phyloP scores from a whole-genome alignment of 2,113 vertebrate species.

The Hypomesus transpacificus region DNA sequence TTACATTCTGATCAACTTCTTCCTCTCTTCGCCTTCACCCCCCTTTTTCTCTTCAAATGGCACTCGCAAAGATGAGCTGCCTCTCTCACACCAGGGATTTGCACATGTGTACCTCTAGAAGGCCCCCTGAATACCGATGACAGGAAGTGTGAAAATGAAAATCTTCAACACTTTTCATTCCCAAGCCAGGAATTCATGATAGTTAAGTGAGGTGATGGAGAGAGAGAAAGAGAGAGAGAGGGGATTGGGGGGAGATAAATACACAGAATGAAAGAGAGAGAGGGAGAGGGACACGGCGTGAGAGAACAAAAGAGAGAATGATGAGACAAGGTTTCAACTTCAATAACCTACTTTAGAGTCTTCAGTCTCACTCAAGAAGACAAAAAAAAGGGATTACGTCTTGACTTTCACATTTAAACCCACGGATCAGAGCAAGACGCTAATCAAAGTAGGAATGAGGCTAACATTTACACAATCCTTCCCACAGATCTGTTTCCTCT shows the following conservation, averaged over 20 bases:
- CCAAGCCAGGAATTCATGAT: not conserved
- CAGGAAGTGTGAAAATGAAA: too few relatives aligned
- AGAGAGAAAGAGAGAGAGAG: conserved; percentile 10
- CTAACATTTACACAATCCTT: too few relatives aligned
- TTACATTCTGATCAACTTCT: not conserved
- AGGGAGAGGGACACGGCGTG: not conserved
- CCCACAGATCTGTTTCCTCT: too few relatives aligned
- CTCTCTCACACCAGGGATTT: not conserved
- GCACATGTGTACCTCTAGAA: too few relatives aligned
- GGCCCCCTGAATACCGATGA: too few relatives aligned
- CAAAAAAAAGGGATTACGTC: too few relatives aligned
- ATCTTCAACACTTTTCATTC: not conserved
- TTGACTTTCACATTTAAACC: too few relatives aligned
- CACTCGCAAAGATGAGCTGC: not conserved
- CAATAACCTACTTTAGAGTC: too few relatives aligned
- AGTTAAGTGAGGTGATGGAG: not conserved
- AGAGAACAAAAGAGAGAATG: conserved; percentile 8
- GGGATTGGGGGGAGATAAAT: not conserved
- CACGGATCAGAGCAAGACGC: too few relatives aligned
- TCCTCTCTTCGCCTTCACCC: too few relatives aligned
- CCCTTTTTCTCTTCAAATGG: not conserved
- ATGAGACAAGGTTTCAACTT: not conserved
- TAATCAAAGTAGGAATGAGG: too few relatives aligned
- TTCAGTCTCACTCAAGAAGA: too few relatives aligned
- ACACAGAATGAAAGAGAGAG: not conserved